Evolutionary conservation across 2,797 vertebrate species (phyloP).

Genomic region (Fistularia commersonii): DNA sequence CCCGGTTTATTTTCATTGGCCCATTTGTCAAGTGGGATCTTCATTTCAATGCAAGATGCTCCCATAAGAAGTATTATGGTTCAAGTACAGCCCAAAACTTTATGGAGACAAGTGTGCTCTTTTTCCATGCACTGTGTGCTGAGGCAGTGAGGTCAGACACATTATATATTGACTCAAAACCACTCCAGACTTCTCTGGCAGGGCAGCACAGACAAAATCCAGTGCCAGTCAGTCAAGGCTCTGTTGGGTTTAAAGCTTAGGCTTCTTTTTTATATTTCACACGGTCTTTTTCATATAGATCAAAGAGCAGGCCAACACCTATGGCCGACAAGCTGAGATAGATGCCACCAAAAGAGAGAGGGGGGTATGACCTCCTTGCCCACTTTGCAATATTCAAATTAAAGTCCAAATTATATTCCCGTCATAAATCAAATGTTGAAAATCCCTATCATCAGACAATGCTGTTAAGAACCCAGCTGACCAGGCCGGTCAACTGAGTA

Average conservation of each 20-base stretch:
- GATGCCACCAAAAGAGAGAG: background rate
- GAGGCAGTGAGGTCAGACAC: conserved; percentile 54
- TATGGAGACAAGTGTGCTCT: conserved; percentile 48
- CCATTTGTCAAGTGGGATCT: conserved; percentile 69
- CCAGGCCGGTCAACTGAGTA: conserved; percentile 11
- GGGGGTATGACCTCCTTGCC: conserved; percentile 3
- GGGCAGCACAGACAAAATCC: conserved; percentile 23
- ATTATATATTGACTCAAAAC: conserved; percentile 60
- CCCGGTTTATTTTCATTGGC: conserved; percentile 54
- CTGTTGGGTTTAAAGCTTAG: conserved; percentile 27
- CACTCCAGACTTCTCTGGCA: conserved; percentile 51
- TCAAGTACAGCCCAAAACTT: conserved; percentile 54
- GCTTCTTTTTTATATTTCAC: conserved; percentile 29
- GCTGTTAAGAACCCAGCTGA: conserved; percentile 28
- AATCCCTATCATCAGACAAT: conserved; percentile 12
- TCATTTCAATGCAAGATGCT: conserved; percentile 50
- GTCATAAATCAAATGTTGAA: too few species aligned
- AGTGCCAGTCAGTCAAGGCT: conserved; percentile 35
- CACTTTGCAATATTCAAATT: conserved; percentile 1
- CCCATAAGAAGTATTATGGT: conserved; percentile 57
- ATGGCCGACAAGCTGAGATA: conserved; percentile 5
- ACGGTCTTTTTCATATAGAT: conserved; percentile 24
- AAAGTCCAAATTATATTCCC: too few species aligned
- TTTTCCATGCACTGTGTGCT: conserved; percentile 54
- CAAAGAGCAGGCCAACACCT: conserved; percentile 4